Evolutionary conservation across 1,140 invertebrate species (phyloP).

Genomic region (Pectinophora gossypiella): DNA sequence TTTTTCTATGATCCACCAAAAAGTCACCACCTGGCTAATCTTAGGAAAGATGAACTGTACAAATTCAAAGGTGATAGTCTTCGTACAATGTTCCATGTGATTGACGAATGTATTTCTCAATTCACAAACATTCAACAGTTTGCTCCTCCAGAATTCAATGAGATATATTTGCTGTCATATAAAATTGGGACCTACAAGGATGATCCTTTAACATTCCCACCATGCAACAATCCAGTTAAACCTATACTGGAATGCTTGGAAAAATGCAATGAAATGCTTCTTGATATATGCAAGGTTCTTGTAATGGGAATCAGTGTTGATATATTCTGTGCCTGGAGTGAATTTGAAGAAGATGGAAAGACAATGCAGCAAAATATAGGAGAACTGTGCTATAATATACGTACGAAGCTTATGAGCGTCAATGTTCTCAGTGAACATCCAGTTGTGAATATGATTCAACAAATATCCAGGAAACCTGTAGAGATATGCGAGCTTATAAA

Average conservation of each 20-base stretch:
- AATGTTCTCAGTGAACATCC: conserved; percentile 40
- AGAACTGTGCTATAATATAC: conserved; percentile 43
- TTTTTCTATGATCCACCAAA: conserved; percentile 53
- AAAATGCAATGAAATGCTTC: conserved; percentile 35
- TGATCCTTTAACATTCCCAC: conserved; percentile 17
- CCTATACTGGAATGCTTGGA: conserved; percentile 34
- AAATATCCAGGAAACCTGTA: conserved; percentile 53
- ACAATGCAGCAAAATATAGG: conserved; percentile 56
- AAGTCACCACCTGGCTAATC: conserved; percentile 28
- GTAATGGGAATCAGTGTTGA: conserved; percentile 60
- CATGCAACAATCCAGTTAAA: conserved; percentile 27
- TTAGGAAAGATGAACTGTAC: conserved; percentile 47
- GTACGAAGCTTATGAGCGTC: conserved; percentile 23
- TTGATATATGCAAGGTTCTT: conserved; percentile 44
- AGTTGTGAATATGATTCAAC: conserved; percentile 47
- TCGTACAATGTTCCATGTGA: conserved; percentile 26
- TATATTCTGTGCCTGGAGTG: conserved; percentile 66
- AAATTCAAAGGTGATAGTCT: conserved; percentile 45
- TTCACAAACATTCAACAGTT: conserved; percentile 29
- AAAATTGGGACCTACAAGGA: conserved; percentile 24
- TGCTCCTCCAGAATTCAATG: conserved; percentile 20
- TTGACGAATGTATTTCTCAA: conserved; percentile 35
- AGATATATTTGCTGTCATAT: conserved; percentile 45
- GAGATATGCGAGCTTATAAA: conserved; percentile 47
- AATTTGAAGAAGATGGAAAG: conserved; percentile 50